These are phyloP conservation scores for Xenopus borealis DNA, from an alignment of 2,113 vertebrate species.

Conservation along the genomic window DNA sequence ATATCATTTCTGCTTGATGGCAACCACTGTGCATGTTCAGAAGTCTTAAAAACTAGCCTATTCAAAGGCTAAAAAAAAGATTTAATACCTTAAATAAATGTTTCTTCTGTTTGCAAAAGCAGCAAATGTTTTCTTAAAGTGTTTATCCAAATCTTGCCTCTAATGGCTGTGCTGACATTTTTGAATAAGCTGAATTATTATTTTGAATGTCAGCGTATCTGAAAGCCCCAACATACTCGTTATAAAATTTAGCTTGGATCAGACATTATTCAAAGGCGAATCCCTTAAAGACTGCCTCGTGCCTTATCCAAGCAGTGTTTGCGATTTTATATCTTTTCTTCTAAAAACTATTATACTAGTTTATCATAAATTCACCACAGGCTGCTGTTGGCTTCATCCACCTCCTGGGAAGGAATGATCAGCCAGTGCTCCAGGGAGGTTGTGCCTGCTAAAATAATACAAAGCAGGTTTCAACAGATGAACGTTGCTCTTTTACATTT, in stretches of 20 bases:
- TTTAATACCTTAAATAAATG: background rate
- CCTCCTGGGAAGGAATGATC: background rate
- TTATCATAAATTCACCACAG: constrained; percentile 4
- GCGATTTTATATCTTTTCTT: background rate
- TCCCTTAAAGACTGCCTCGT: constrained; percentile 8
- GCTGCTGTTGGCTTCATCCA: background rate
- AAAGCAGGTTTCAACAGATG: background rate
- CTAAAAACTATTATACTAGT: background rate
- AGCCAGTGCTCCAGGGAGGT: background rate
- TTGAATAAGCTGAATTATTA: constrained; percentile 9
- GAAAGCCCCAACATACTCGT: constrained; percentile 16
- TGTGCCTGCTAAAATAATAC: background rate
- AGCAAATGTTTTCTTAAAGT: background rate
- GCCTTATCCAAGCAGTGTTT: background rate
- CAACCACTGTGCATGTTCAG: too few relatives aligned
- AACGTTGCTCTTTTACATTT: background rate
- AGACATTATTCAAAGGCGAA: constrained; percentile 13
- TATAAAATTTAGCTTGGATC: constrained; percentile 18
- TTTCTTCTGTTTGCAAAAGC: background rate
- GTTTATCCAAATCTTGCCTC: constrained; percentile 15
- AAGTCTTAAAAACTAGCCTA: too few relatives aligned
- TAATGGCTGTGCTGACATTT: background rate
- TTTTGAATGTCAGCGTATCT: constrained; percentile 23
- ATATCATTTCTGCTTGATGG: too few relatives aligned
- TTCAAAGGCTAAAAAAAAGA: too few relatives aligned